These are phyloP conservation scores for Natrix natrix DNA, from an alignment of 2,797 vertebrate genomes.

Conservation along the genomic window DNA sequence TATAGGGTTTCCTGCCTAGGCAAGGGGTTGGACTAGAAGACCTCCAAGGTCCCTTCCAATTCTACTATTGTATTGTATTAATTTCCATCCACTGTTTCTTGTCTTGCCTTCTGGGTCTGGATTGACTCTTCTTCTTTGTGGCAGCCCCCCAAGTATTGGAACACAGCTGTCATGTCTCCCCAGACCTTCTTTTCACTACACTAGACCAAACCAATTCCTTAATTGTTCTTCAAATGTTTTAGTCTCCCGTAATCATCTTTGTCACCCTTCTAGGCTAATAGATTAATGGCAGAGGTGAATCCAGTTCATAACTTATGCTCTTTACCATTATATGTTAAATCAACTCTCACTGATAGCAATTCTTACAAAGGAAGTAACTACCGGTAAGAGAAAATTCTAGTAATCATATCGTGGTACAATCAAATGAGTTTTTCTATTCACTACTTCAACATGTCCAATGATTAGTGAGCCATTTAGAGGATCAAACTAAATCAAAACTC, in stretches of 20 bases:
- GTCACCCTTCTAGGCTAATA: neutral
- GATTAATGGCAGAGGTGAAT: neutral
- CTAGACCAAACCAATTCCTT: neutral
- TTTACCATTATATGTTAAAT: neutral
- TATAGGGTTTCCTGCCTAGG: too few relatives aligned
- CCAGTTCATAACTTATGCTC: neutral
- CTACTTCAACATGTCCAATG: neutral
- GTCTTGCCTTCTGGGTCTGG: neutral
- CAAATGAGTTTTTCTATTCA: neutral
- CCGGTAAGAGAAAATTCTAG: neutral
- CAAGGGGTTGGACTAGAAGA: too few relatives aligned
- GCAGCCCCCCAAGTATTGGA: neutral
- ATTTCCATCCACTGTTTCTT: neutral
- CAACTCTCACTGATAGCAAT: neutral
- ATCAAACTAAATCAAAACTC: slow-evolving; percentile 13
- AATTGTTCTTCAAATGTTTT: neutral
- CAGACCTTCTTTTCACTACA: neutral
- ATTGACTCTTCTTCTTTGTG: neutral
- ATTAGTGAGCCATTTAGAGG: neutral
- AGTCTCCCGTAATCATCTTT: neutral
- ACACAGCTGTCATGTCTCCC: neutral
- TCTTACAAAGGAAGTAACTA: neutral
- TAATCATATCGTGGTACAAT: neutral
- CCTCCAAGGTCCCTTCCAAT: too few relatives aligned
- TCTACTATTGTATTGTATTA: neutral